Evolutionary conservation across 2,797 vertebrate genomes (phyloP).

Genomic region (Pseudochromis fuscus): DNA sequence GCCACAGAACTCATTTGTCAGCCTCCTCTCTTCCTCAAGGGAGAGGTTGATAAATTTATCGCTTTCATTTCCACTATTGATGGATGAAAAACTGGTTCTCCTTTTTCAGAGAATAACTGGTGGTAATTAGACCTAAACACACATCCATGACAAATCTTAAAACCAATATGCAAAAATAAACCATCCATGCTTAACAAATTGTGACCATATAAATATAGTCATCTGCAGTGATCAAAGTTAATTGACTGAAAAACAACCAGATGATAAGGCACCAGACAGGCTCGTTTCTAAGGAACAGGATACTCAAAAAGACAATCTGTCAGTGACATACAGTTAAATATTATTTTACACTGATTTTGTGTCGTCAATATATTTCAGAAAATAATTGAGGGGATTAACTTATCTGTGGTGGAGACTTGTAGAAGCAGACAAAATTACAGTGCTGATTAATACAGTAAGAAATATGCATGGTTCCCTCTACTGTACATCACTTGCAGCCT

Average conservation of each 20-base stretch:
- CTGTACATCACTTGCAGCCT: conserved; percentile 38
- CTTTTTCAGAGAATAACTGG: conserved; percentile 58
- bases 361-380: conserved; percentile 37
- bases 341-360: conserved; percentile 42
- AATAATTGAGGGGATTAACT: conserved; percentile 50
- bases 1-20: conserved; percentile 59
- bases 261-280: conserved; percentile 71
- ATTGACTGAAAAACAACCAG: conserved; percentile 79
- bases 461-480: conserved; percentile 15
- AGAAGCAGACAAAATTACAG: conserved; percentile 36
- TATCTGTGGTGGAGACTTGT: conserved; percentile 33
- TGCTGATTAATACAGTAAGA: conserved; percentile 41
- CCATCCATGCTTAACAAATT: conserved; percentile 79
- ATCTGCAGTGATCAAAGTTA: conserved; percentile 79
- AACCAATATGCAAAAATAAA: conserved; percentile 76
- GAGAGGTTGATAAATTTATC: conserved; percentile 70
- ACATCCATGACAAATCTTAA: conserved; percentile 75
- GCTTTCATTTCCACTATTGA: conserved; percentile 67
- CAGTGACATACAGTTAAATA: conserved; percentile 57
- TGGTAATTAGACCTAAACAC: conserved; percentile 73
- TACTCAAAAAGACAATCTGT: conserved; percentile 72
- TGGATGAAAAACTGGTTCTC: conserved; percentile 53
- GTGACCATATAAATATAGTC: conserved; percentile 79
- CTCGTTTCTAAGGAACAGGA: conserved; percentile 67
- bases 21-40: conserved; percentile 53